phyloP scores from a whole-genome alignment of 1,140 invertebrate genomes.

The Drosophila erecta region DNA sequence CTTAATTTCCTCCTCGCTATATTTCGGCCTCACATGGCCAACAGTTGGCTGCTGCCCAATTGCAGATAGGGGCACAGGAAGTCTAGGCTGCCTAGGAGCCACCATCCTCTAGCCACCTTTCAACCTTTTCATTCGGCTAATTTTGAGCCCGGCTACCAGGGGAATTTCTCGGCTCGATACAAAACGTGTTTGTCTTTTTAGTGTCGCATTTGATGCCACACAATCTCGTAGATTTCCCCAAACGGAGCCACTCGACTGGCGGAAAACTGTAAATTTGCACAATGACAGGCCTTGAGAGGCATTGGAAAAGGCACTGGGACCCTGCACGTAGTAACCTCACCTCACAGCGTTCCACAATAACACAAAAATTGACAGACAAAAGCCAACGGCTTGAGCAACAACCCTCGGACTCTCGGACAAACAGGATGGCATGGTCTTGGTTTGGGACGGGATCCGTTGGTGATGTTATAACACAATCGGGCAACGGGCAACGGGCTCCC shows the following conservation, averaged over 20 bases:
- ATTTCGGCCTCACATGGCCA: slow-evolving; percentile 43
- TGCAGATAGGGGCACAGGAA: slow-evolving; percentile 13
- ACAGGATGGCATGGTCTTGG: slow-evolving; percentile 3
- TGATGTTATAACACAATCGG: slow-evolving; percentile 20
- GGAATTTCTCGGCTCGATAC: slow-evolving; percentile 50
- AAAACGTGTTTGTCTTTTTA: slow-evolving; percentile 71
- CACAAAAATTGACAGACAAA: slow-evolving; percentile 67
- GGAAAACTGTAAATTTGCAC: slow-evolving; percentile 75
- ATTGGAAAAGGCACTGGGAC: slow-evolving; percentile 41
- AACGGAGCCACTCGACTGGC: slow-evolving; percentile 46
- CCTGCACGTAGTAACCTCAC: slow-evolving; percentile 67
- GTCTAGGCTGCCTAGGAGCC: too few species aligned
- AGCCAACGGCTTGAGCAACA: slow-evolving; percentile 59
- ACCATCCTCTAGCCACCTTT: slow-evolving; percentile 14
- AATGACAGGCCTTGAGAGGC: slow-evolving; percentile 65
- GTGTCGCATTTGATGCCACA: slow-evolving; percentile 69
- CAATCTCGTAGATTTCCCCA: slow-evolving; percentile 76
- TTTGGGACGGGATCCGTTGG: not conserved
- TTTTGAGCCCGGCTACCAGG: slow-evolving; percentile 37
- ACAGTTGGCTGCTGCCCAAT: slow-evolving; percentile 15
- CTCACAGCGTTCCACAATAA: slow-evolving; percentile 51
- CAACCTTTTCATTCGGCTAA: slow-evolving; percentile 61
- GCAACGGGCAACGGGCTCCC: slow-evolving; percentile 33
- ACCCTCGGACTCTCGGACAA: slow-evolving; percentile 33
- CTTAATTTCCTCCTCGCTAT: slow-evolving; percentile 65